A percentile compares a stretch with the other conserved stretches of the same genome.
Conservation (phyloP, 2,797 vertebrate genomes). For the Urosaurus nigricauda region DNA sequence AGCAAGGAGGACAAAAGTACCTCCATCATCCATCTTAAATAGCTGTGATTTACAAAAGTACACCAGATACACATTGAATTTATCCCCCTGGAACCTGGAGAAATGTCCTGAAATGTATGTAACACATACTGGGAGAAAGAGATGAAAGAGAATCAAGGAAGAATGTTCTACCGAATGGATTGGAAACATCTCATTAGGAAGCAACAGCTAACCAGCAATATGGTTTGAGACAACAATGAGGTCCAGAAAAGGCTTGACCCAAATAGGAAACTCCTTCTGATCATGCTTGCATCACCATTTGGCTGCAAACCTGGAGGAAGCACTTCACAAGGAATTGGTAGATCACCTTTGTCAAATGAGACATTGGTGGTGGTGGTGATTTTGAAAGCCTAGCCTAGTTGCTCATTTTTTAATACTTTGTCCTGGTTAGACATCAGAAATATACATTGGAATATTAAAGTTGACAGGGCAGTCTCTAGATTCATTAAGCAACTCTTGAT, state of each 20-base stretch:
- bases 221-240: neutral
- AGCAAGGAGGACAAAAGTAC: slow-evolving; percentile 44
- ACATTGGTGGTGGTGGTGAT: neutral
- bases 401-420: neutral
- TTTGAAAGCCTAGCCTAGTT: neutral
- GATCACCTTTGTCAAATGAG: neutral
- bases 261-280: neutral
- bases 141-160: neutral
- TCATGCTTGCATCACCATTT: neutral
- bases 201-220: neutral
- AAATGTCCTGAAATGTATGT: slow-evolving; percentile 29
- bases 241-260: fast-evolving
- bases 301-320: neutral
- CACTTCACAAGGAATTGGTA: neutral
- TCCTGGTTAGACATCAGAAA: neutral
- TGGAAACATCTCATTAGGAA: slow-evolving; percentile 31
- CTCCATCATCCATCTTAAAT: slow-evolving; percentile 47
- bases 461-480: neutral
- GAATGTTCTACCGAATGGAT: neutral
- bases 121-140: neutral
- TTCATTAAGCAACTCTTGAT: neutral
- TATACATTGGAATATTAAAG: neutral
- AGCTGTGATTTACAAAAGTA: slow-evolving; percentile 55
- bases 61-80: slow-evolving; percentile 50
- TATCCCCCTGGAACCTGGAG: neutral